phyloP scores from a whole-genome alignment of 2,888 invertebrate genomes.

The Pammene aurita region DNA sequence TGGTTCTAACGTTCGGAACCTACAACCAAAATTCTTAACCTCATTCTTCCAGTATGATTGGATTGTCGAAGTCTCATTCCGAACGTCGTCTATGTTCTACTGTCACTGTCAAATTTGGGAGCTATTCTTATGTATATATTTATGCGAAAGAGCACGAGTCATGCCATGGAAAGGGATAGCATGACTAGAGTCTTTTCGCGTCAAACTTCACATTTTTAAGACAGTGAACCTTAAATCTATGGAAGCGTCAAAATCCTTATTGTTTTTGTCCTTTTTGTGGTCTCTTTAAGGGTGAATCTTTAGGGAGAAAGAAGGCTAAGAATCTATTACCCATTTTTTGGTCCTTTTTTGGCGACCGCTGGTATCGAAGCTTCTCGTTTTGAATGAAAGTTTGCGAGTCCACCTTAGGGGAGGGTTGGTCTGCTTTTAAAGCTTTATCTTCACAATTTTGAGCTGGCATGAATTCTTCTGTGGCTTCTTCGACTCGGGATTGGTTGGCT shows the following conservation, averaged over 20 bases:
- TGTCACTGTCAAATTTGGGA: neutral
- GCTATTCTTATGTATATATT: neutral
- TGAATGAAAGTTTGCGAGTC: slow-evolving; percentile 54
- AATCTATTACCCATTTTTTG: slow-evolving; percentile 67
- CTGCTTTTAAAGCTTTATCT: slow-evolving; percentile 35
- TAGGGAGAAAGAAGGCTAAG: slow-evolving; percentile 50
- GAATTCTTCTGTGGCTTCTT: slow-evolving; percentile 51
- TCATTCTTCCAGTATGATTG: too few species aligned
- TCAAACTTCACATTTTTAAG: neutral
- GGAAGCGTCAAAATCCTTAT: neutral
- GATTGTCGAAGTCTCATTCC: neutral
- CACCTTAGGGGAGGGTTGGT: slow-evolving; percentile 46
- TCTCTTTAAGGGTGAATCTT: slow-evolving; percentile 42
- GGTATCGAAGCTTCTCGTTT: slow-evolving; percentile 48
- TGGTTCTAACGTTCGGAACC: too few species aligned
- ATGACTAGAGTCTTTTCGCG: neutral
- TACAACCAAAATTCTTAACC: too few species aligned
- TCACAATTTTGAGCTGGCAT: slow-evolving; percentile 40
- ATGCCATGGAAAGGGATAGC: neutral
- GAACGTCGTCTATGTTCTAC: neutral
- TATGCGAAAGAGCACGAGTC: slow-evolving; percentile 1
- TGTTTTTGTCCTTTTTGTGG: slow-evolving; percentile 28
- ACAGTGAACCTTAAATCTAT: neutral
- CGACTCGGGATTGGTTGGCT: slow-evolving; percentile 22
- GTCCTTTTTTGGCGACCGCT: slow-evolving; percentile 52